Base-by-base conservation (phyloP, 2,113 vertebrate species). In the Charadrius vociferus region DNA sequence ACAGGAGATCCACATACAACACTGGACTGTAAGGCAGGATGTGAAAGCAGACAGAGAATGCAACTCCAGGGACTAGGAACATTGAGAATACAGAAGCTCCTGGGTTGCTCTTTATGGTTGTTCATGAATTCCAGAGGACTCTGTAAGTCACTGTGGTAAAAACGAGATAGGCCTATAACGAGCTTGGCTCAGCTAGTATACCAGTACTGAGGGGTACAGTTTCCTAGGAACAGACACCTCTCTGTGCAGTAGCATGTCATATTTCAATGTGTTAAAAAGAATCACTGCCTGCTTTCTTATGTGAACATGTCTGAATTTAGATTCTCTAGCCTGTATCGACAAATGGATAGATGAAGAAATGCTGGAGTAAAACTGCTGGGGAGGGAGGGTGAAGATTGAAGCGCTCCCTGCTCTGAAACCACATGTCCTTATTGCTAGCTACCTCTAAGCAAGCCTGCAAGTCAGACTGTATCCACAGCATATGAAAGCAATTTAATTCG, bases 261-360 rank as follows among this genome's bases (percentile, higher is more conserved):
- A 93, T 85, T 91, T 91, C 81, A 74, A 70, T 41, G 74, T 90
- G 92, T 80, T 90, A 93, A 66, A 58, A 36, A 94, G 67, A 93
- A 49, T 61, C 73, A 85, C 47, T 82, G 89, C 55, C 70, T 85
- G 53, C 62, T 88, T 94, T 90, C 92, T 90, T 61, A 89, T 7
- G 36, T 79, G 86, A 94, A 74, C 17, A 29, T 23, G 19, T 87
- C 86, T 93, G 92, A 89, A 90, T 96, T 93, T 91, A 96, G 78
- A 96, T 75, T 81, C 62, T 72, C 45, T 29, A 85, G 52, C 62
- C 85, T 82, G 0, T 45, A 72, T 45, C 81, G 89, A 95, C 78
- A 94, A 96, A 82, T 37, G 56, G 62, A 72, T 49, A 58, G 73
- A 88, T 29, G 61, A 79, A 93, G 80, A 83, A 88, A 24, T 37